Evolutionary conservation across 2,888 invertebrate genomes (phyloP).

Genomic region (Agonopterix heracliana): DNA sequence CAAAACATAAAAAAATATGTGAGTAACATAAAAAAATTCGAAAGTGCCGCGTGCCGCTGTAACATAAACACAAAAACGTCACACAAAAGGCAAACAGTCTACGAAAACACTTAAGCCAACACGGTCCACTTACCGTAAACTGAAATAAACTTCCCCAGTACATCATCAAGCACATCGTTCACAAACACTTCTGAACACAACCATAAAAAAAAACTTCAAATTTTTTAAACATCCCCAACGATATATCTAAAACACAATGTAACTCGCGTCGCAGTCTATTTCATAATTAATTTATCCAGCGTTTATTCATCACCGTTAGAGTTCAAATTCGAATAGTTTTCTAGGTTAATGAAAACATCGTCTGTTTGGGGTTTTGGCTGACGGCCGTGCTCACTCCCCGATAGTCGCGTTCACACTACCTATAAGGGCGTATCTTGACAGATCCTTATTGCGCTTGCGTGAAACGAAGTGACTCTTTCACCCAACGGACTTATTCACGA

Average conservation of each 20-base stretch:
- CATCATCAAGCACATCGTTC: conserved; percentile 52
- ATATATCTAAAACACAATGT: conserved; percentile 20
- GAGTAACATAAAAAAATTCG: conserved; percentile 9
- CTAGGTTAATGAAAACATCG: conserved; percentile 41
- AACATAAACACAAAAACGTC: conserved; percentile 10
- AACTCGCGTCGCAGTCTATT: conserved; percentile 20
- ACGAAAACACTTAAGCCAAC: conserved; percentile 11
- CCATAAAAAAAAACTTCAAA: conserved; percentile 23
- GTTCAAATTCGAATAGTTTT: conserved; percentile 28
- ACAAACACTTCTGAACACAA: conserved; percentile 44
- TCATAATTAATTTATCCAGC: conserved; percentile 38
- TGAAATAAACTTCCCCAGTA: conserved; percentile 47
- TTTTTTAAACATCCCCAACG: background rate
- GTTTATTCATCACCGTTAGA: conserved; percentile 40
- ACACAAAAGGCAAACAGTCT: background rate
- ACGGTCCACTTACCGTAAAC: conserved; percentile 47
- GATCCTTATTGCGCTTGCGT: conserved; percentile 61
- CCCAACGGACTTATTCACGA: conserved; percentile 68
- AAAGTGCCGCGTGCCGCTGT: conserved; percentile 2
- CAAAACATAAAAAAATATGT: conserved; percentile 5
- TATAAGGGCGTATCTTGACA: conserved; percentile 55
- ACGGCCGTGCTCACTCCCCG: conserved; percentile 40
- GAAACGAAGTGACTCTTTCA: conserved; percentile 64
- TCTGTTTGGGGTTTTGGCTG: conserved; percentile 13
- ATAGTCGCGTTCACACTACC: conserved; percentile 55